Percentiles rank a stretch among this genome's conserved stretches.
Conservation (phyloP, 2,113 vertebrate species). For the Naja naja region DNA sequence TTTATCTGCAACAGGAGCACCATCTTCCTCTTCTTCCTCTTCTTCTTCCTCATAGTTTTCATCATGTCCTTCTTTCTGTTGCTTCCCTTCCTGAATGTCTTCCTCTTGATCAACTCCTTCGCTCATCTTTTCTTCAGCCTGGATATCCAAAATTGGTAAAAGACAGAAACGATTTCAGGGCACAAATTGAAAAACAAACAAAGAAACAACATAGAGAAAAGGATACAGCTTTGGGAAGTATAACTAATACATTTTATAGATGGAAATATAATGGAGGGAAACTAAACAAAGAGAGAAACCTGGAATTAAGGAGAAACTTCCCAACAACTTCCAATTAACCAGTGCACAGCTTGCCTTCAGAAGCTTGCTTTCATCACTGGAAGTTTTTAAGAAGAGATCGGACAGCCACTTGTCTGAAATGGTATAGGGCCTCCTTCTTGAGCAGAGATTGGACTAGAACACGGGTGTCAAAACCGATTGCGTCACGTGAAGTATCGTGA, state of each 20-base stretch:
- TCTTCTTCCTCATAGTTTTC: slow-evolving; percentile 90
- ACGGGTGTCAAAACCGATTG: too few species aligned
- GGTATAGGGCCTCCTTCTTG: too few species aligned
- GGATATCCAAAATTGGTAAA: neutral
- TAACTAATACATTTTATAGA: neutral
- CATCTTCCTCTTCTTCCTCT: slow-evolving; percentile 79
- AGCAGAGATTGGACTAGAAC: too few species aligned
- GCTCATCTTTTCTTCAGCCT: slow-evolving; percentile 71
- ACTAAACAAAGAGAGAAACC: too few species aligned
- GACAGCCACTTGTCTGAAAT: too few species aligned
- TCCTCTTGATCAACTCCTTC: slow-evolving; percentile 68
- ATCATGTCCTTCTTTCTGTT: slow-evolving; percentile 72
- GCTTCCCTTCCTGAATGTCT: slow-evolving; percentile 57
- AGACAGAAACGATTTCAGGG: neutral
- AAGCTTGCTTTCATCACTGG: too few species aligned
- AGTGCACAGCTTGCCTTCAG: too few species aligned
- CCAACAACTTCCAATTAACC: too few species aligned
- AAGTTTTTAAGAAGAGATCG: too few species aligned
- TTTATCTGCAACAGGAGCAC: slow-evolving; percentile 68
- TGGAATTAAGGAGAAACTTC: too few species aligned
- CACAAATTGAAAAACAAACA: neutral
- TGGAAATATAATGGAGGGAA: too few species aligned
- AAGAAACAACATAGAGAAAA: neutral
- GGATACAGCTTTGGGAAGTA: neutral
- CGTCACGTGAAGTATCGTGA: too few species aligned